Evolutionary conservation across 2,797 vertebrate genomes (phyloP), one percentile per base, ranked within the genome.

Genomic region (Mus caroli): DNA sequence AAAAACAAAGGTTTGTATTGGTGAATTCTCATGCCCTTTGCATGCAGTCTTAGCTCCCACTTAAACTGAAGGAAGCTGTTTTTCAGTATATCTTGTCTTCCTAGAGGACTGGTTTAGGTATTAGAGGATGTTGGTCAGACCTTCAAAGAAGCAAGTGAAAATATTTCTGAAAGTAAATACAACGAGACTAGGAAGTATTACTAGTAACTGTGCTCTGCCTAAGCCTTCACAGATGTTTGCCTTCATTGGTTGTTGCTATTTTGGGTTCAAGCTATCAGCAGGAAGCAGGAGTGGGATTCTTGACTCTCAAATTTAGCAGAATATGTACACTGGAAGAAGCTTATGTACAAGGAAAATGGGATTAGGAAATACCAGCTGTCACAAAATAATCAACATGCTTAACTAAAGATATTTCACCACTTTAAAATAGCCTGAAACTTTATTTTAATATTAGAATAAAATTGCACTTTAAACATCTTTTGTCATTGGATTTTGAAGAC

Each of bases 211-310:
- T 52, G 19, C 62, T 95, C 87, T 92, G 75, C 90, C 69, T 93
- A 91, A 97, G 56, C 76, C 77, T 87, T 89, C 78, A 75, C 91
- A 96, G 92, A 94, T 91, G 58, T 79, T 94, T 71, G 73, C 52
- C 52, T 95, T 95, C 88, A 67, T 43, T 94, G 92, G 77, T 77
- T 96, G 73, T 80, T 96, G 79, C 87, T 95, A 96, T 97, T 96
- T 95, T 96, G 88, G 75, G 75, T 94, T 94, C 52, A 92, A 52
- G 62, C 62, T 97, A 97, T 98, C 94, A 94, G 96, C 90, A 98
- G 96, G 94, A 97, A 95, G 69, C 96, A 96, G 97, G 94, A 89
- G 90, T 90, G 46, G 92, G 77, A 87, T 90, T 97, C 88, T 77
- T 95, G 73, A 96, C 56, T 79, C 90, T 97, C 84, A 92, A 62